Percentiles rank a stretch among this genome's conserved stretches.
These are phyloP conservation scores for Ceyx cyanopectus DNA, from an alignment of 2,113 vertebrate genomes.

Conservation along the genomic window DNA sequence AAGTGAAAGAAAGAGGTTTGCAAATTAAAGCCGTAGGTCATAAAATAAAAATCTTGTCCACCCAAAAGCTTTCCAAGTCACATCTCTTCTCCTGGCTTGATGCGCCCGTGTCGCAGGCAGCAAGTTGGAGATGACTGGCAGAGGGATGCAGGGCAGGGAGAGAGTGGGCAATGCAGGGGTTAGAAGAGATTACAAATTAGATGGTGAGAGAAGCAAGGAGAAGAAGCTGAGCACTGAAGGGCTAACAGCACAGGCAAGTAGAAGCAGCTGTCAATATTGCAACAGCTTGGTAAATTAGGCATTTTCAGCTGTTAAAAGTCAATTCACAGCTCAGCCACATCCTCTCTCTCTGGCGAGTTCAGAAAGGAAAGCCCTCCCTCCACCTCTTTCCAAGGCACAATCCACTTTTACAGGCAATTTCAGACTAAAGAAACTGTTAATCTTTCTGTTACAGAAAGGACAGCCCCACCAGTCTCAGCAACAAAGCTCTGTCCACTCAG, in stretches of 20 bases:
- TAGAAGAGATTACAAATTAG: background rate
- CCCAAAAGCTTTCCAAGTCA: background rate
- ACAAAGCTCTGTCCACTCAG: background rate
- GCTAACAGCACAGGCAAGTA: background rate
- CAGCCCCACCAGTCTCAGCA: background rate
- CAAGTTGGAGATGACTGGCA: rapidly evolving
- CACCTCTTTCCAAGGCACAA: background rate
- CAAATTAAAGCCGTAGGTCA: background rate
- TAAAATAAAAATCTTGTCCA: background rate
- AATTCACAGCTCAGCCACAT: background rate
- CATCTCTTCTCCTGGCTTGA: background rate
- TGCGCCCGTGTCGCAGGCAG: background rate
- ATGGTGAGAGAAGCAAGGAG: background rate
- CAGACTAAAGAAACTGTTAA: background rate
- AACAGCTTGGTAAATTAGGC: background rate
- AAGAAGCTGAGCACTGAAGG: background rate
- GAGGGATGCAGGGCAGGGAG: background rate
- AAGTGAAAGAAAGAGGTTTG: background rate
- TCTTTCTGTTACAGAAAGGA: background rate
- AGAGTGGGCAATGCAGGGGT: background rate
- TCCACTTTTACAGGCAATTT: background rate
- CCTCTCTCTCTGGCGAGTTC: background rate
- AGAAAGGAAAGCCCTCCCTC: background rate
- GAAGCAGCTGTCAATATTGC: background rate
- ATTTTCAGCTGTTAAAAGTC: slow-evolving; percentile 24